Evolutionary conservation across 1,140 invertebrate species (phyloP).

Genomic region (Aleiodes sp.): DNA sequence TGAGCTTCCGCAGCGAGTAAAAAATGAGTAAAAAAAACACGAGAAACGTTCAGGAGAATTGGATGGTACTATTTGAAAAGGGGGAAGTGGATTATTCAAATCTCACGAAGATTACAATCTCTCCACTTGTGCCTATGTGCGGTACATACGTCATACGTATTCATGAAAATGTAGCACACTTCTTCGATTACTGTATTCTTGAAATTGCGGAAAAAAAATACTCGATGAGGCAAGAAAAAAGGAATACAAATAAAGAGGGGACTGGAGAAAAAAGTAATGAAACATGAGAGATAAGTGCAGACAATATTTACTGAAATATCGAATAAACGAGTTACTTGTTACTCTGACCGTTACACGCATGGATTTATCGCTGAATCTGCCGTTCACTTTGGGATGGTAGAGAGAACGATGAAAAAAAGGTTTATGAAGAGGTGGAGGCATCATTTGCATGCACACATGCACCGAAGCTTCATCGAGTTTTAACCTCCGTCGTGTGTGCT

Average conservation of each 20-base stretch:
- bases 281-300: slow-evolving; percentile 25
- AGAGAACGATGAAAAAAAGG: not conserved
- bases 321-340: slow-evolving; percentile 16
- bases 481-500: slow-evolving; percentile 5
- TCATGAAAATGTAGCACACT: not conserved
- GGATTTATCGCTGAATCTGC: slow-evolving; percentile 16
- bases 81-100: slow-evolving; percentile 19
- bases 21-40: not conserved
- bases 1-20: slow-evolving; percentile 4
- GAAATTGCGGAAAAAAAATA: not conserved
- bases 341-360: slow-evolving; percentile 17
- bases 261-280: slow-evolving; percentile 11
- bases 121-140: too few relatives aligned
- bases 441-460: slow-evolving; percentile 16
- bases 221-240: not conserved
- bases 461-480: slow-evolving; percentile 1
- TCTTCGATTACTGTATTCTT: slow-evolving; percentile 3
- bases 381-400: slow-evolving; percentile 9
- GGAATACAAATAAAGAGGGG: slow-evolving; percentile 14
- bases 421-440: slow-evolving; percentile 17
- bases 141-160: not conserved
- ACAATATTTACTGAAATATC: slow-evolving; percentile 25
- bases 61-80: too few relatives aligned
- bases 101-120: slow-evolving; percentile 18
- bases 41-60: too few relatives aligned